Base-by-base conservation (phyloP, 2,888 invertebrate genomes). In the Ptilodon capucinus region DNA sequence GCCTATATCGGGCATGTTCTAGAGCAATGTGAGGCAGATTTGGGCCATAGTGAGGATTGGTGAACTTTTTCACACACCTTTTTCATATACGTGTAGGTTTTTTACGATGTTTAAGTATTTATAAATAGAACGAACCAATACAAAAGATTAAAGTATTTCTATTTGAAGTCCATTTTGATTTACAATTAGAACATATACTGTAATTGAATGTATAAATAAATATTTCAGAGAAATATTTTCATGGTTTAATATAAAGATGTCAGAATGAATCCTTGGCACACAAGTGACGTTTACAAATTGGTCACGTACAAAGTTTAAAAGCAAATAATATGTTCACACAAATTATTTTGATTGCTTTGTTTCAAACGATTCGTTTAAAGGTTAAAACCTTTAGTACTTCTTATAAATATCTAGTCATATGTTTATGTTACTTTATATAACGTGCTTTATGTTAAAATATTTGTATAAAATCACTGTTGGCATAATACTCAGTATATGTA, bases 251-350 rank as follows among this genome's bases (percentile, higher is more conserved):
- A 18, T 11, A 35, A 14, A 18, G 35, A 35, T 9, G 35, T 35
- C 35, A 45, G 16, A 44, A 44, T 49, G 40, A 56, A 49, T 44
- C 66, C 68, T 65, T 64, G 71, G 63, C 70, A 67, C 60, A 53
- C 51, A 62, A 66, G 45, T 42, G 39, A 54, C 51, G 44, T 39
- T 41, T 41, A 60, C 16, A 17, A 17, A 35, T 35, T 35, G 17
- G 35, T 35, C 35, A 35, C 35, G 17, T 35, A 35, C 35, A 35
- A 13, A 35, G 11, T 35, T 7, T 7, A 11, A 17, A 35, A 17
- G 18, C 18, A 35, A 35, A 16, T 7, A 35, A 3, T 13, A 2
- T 35, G 14, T 35, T 17, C 11, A 11, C 17, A 35, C 35, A 18
- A 30, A 35, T 17, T 9, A 17, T 16, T 11, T 17, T 35, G 11